Base-by-base conservation (phyloP, 2,113 vertebrate genomes). In the Corvus cornix region DNA sequence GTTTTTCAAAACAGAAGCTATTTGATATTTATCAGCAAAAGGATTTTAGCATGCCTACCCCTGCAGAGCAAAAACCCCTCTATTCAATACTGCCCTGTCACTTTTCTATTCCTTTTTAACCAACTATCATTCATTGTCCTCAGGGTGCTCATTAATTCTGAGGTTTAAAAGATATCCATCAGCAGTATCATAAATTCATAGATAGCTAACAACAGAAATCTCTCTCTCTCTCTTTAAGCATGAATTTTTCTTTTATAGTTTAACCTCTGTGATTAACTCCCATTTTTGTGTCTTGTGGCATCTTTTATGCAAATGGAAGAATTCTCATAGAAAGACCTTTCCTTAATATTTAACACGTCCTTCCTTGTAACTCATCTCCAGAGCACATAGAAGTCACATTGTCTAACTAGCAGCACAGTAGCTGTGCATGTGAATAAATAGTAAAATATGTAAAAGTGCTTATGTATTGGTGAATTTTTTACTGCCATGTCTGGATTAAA, bases 91-190 rank as follows among this genome's bases (percentile, higher is more conserved):
- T 95, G 93, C 22, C 70, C 77, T 79, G 94, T 92, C 70, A 83
- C 77, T 97, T 52, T 53, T 90, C 73, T 92, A 62, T 94, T 92
- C 31, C 86, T 93, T 97, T 98, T 96, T 96, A 97, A 96, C 93
- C 90, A 97, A 73, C 90, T 97, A 94, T 89, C 95, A 93, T 92
- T 97, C 92, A 78, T 76, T 97, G 79, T 95, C 97, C 95, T 75
- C 85, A 96, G 96, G 97, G 96, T 94, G 95, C 87, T 94, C 93
- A 96, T 98, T 98, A 98, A 98, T 98, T 93, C 80, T 86, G 46
- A 87, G 62, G 27, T 93, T 92, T 98, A 98, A 98, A 97, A 97
- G 94, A 96, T 92, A 95, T 49, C 92, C 81, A 94, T 46, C 35
- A 95, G 60, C 52, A 68, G 73, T 90, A 79, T 67, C 89, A 94